Conservation (phyloP, 2,113 vertebrate genomes). For the Cephalopterus ornatus region DNA sequence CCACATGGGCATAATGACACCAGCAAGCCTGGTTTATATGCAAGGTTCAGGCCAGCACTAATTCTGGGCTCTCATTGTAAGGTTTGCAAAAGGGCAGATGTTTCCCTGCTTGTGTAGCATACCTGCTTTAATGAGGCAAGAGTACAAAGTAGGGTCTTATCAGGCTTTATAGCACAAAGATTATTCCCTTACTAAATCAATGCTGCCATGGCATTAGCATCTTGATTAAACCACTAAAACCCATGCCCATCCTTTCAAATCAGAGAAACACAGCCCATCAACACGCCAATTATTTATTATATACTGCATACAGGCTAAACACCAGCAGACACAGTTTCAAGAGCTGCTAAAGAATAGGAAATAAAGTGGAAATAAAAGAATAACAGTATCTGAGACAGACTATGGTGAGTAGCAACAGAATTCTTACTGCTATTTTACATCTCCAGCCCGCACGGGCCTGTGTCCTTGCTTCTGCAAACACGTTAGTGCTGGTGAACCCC, state of each 20-base stretch:
- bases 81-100: not conserved
- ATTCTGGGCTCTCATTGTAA: not conserved
- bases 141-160: not conserved
- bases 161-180: not conserved
- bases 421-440: not conserved
- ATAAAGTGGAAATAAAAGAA: not conserved
- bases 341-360: not conserved
- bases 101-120: not conserved
- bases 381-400: not conserved
- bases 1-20: not conserved
- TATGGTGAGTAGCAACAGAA: not conserved
- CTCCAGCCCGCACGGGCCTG: not conserved
- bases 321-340: not conserved
- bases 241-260: not conserved
- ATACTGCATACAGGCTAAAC: not conserved
- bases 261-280: not conserved
- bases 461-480: not conserved
- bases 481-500: accelerated
- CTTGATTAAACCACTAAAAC: not conserved
- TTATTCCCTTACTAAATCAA: not conserved
- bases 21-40: accelerated
- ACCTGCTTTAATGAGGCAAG: not conserved
- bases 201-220: not conserved
- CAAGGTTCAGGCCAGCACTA: not conserved
- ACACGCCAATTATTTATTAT: not conserved